Evolutionary conservation across 2,113 vertebrate genomes (phyloP), one percentile per base, ranked within the genome.

Genomic region (Apodemus speciosus): DNA sequence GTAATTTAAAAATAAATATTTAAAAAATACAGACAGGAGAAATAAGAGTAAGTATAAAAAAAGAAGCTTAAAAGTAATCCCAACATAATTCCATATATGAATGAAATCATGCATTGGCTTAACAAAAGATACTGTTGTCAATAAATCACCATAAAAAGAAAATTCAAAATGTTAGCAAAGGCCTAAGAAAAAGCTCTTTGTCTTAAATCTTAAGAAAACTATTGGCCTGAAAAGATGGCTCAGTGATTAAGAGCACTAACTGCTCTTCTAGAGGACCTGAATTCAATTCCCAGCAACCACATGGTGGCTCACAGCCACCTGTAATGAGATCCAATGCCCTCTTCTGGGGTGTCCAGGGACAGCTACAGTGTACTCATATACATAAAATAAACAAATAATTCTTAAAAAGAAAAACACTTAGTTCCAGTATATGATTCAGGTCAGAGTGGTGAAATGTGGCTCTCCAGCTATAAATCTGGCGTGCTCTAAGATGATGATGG

Each of bases 151-250:
- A 62, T 72, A 56, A 25, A 86, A 81, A 89, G n/a, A 56, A 77
- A 20, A 91, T 58, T 85, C 53, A 80, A 21, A 77, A 79, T 88
- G 76, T 71, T 89, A 51, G 68, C 38, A 76, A 93, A 83, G 46
- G 46, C 62, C 43, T 77, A 23, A 66, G 25, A 79, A 77, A 81
- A 92, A 53, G 87, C 13, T 3, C 40, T 87, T 94, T 53, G 32
- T 87, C 84, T 93, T 62, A 84, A 13, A 89, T 90, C 25, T 95
- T 94, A 10, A 58, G 81, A 94, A 56, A 88, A 64, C 68, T 80
- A 73, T 10, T 21, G 51, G 51, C 9, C 10, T 53, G 11, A 11
- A 53, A 2, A 53, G 51, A 53, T 53, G 51, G 10, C 51, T 53
- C 51, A 53, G 51, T 53, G 51, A 14, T 53, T 53, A 53, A 53